phyloP scores from a whole-genome alignment of 2,113 vertebrate genomes.

The Callithrix jacchus region DNA sequence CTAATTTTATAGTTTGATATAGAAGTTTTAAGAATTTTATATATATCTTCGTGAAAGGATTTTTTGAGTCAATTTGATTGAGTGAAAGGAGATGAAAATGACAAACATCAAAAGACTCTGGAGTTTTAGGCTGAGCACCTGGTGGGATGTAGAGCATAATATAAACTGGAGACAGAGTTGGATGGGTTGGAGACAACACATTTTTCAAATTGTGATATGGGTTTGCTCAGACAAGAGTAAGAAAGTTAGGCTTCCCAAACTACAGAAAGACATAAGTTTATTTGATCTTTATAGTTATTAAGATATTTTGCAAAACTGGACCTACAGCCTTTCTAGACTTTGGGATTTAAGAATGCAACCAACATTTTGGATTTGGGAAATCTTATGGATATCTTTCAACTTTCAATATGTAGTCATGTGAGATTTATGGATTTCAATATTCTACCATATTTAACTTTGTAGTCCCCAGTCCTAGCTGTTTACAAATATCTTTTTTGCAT shows the following conservation, averaged over 20 bases:
- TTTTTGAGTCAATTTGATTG: background rate
- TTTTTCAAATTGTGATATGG: background rate
- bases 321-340: background rate
- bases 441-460: background rate
- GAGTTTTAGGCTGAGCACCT: background rate
- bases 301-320: conserved; percentile 5
- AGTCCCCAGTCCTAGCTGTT: background rate
- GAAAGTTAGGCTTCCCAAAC: background rate
- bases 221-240: background rate
- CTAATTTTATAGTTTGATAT: background rate
- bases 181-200: background rate
- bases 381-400: background rate
- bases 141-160: background rate
- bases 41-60: background rate
- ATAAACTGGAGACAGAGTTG: background rate
- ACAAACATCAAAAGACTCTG: background rate
- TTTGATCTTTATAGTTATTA: conserved; percentile 24
- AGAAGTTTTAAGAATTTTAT: background rate
- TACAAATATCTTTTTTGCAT: background rate
- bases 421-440: background rate
- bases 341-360: background rate
- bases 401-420: background rate
- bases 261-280: background rate
- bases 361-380: background rate
- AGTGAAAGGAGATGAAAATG: background rate